phyloP scores from a whole-genome alignment of 2,797 vertebrate species.

The Propithecus deckenii region DNA sequence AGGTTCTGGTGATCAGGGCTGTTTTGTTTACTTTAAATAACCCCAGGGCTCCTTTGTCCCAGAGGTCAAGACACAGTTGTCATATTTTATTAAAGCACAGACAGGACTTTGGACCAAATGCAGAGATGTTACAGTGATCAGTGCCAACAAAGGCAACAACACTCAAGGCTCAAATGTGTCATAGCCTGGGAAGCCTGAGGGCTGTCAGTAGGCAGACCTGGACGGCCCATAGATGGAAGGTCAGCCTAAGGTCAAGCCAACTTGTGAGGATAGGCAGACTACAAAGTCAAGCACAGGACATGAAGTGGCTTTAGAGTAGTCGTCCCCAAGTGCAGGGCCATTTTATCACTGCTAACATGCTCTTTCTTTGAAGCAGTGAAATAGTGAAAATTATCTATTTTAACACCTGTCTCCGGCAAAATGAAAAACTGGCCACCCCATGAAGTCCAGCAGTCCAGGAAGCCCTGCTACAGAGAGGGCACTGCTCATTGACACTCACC shows the following conservation, averaged over 20 bases:
- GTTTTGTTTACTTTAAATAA: neutral
- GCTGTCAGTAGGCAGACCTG: neutral
- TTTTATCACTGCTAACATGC: neutral
- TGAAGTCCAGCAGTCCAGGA: neutral
- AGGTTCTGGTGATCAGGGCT: neutral
- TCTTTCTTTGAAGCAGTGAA: neutral
- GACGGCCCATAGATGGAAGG: neutral
- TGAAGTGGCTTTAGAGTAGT: neutral
- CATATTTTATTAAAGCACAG: neutral
- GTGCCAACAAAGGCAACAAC: neutral
- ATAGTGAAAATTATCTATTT: neutral
- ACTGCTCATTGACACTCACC: neutral
- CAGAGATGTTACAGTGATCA: neutral
- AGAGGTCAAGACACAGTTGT: neutral
- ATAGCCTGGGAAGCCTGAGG: neutral
- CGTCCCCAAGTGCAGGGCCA: neutral
- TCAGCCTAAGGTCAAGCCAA: neutral
- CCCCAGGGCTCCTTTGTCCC: neutral
- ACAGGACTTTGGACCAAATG: neutral
- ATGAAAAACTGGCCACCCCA: neutral
- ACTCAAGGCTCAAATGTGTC: neutral
- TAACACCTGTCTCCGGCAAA: neutral
- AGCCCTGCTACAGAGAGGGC: neutral
- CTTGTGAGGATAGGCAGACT: neutral
- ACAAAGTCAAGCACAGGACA: neutral